Evolutionary conservation across 2,797 vertebrate genomes (phyloP), one percentile per base, ranked within the genome.

Genomic region (Delichon dasypus): DNA sequence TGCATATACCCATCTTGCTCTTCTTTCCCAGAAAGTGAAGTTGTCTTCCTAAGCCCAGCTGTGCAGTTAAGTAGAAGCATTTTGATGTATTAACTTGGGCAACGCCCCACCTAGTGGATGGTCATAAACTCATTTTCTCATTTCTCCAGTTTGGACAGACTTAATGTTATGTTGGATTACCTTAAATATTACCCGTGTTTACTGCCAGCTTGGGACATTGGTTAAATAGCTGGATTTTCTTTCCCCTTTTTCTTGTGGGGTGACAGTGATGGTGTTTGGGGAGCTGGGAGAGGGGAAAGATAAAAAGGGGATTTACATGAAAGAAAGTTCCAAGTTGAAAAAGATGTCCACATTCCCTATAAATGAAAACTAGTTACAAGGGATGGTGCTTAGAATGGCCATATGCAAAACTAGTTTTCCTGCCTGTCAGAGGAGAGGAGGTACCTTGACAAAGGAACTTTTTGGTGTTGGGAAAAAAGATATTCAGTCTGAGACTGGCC

Each of bases 41-140:
- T 78, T 81, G 61, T 86, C 30, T 62, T 54, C 36, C 44, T 44
- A n/a, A 74, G 4, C 38, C 45, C n/a, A 10, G 32, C 32, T 32
- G 8, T 7, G 20, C 16, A 32, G 14, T 10, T 38, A 20, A 58
- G 10, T 26, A 42, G 42, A 53, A 78, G 47, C 17, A 50, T 30
- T 85, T 77, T 77, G 40, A 22, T 70, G 22, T 64, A 88, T 91
- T 88, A 66, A 58, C 40, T 93, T 95, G 95, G 51, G 16, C 45
- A 96, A 92, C 0, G 2, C 96, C 44, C 95, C 97, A 93, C 50
- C 96, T 96, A 94, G 94, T 96, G 96, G 95, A 66, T 73, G 38
- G 36, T 57, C 9, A 13, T 30, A 88, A 51, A 70, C 48, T 72
- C 32, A 5, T 72, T 73, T 79, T 67, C 29, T 75, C n/a, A 8